Conservation (phyloP, 2,113 vertebrate genomes). For the Oreochromis aureus region DNA sequence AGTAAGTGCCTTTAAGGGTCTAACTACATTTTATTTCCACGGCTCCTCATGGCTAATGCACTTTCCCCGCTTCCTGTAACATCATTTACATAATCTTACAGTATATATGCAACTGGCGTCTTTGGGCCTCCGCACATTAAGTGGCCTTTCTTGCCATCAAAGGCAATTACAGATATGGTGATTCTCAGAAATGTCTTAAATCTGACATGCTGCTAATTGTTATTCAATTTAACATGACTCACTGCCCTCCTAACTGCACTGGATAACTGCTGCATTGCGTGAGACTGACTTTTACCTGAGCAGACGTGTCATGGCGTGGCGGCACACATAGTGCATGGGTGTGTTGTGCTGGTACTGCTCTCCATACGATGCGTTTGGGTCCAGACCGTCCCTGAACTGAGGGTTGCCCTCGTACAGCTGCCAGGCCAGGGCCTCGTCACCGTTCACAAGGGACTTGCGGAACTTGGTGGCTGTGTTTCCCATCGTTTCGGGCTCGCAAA, state of each 20-base stretch:
- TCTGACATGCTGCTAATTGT: neutral
- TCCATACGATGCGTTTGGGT: constrained; percentile 96
- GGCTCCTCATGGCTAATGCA: neutral
- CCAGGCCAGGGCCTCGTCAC: constrained; percentile 94
- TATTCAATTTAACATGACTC: constrained; percentile 9
- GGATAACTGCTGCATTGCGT: neutral
- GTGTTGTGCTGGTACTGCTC: constrained; percentile 99
- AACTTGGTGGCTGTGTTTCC: constrained; percentile 99
- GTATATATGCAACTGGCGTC: neutral
- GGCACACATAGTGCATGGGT: constrained; percentile 91
- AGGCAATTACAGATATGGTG: neutral
- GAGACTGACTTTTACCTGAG: constrained; percentile 77
- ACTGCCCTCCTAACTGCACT: neutral
- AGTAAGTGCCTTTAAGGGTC: neutral
- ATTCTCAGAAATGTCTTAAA: neutral
- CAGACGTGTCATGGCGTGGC: constrained; percentile 94
- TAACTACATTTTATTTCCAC: neutral
- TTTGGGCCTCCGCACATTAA: neutral
- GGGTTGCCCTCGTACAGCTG: constrained; percentile 98
- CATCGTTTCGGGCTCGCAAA: constrained; percentile 73
- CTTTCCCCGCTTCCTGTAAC: neutral
- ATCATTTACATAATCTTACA: neutral
- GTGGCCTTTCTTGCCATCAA: neutral
- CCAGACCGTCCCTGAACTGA: constrained; percentile 93
- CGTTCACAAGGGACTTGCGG: constrained; percentile 94